These are phyloP conservation scores for Macrostomum lignano DNA, from an alignment of 1,140 invertebrate genomes.

Conservation along the genomic window DNA sequence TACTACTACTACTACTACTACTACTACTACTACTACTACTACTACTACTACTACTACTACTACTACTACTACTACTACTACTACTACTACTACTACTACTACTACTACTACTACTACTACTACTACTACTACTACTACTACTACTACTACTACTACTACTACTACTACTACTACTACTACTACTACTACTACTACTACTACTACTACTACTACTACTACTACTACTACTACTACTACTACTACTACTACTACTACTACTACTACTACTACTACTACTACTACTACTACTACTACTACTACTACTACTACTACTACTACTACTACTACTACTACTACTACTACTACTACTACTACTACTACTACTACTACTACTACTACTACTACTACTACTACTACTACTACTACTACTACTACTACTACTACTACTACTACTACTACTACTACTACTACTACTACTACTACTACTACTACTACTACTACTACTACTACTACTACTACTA, in stretches of 20 bases:
- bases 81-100: conserved; percentile 9
- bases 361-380: conserved; percentile 8
- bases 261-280: conserved; percentile 8
- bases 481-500: conserved; percentile 8
- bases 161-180: conserved; percentile 8
- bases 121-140: conserved; percentile 8
- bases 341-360: conserved; percentile 8
- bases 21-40: conserved; percentile 9
- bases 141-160: conserved; percentile 8
- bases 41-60: conserved; percentile 9
- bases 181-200: conserved; percentile 8
- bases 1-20: conserved; percentile 8
- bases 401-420: conserved; percentile 8
- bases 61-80: conserved; percentile 9
- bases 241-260: conserved; percentile 8
- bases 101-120: conserved; percentile 8
- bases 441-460: conserved; percentile 8
- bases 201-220: conserved; percentile 8
- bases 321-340: conserved; percentile 8
- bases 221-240: conserved; percentile 8
- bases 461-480: conserved; percentile 8
- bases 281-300: conserved; percentile 8
- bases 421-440: conserved; percentile 8
- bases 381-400: conserved; percentile 8
- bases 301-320: conserved; percentile 8